Base-by-base conservation (phyloP, 2,888 invertebrate genomes). In the Aleiodes testaceus region DNA sequence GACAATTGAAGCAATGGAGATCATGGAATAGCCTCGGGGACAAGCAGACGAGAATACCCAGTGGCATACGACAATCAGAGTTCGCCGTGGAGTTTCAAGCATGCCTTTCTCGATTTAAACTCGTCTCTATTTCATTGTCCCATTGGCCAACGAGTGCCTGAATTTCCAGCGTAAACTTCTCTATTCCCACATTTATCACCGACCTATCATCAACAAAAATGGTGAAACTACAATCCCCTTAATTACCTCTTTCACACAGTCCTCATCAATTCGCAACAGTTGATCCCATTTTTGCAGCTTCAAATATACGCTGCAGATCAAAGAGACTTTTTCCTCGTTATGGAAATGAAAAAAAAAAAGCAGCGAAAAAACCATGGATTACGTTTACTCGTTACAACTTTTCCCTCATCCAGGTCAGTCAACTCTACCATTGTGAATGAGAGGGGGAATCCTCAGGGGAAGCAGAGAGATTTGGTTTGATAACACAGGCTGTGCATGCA, bases 11-110 rank as follows among this genome's bases (percentile, higher is more conserved):
- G 59, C 5, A 44, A n/a, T 45, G 30, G 22, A 44, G 14, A 52
- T 36, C 44, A 16, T 45, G 26, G 22, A 30, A 67, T 44, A 66
- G 66, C 67, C 63, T n/a, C 18, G 72, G 61, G 65, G 61, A 61
- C 61, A 49, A 68, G 61, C 22, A 49, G 55, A 45, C 49, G n/a
- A 52, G 75, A 75, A 74, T 72, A 70, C 44, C 68, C 65, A 66
- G 61, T 63, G 47, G 77, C 76, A 74, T 77, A 77, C 74, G 75
- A 81, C 84, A 83, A 84, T 84, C 84, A 83, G 80, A 84, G 79
- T 82, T 83, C 78, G 77, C 47, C 73, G 73, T 63, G 66, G 75
- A 81, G 81, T 83, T 83, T 78, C 78, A 73, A 70, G n/a, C 18
- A 44, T 22, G 22, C 22, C 42, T 45, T 18, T 63, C 44, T 63